Base-by-base conservation (phyloP, 1,140 invertebrate genomes). In the Nebria ingens region DNA sequence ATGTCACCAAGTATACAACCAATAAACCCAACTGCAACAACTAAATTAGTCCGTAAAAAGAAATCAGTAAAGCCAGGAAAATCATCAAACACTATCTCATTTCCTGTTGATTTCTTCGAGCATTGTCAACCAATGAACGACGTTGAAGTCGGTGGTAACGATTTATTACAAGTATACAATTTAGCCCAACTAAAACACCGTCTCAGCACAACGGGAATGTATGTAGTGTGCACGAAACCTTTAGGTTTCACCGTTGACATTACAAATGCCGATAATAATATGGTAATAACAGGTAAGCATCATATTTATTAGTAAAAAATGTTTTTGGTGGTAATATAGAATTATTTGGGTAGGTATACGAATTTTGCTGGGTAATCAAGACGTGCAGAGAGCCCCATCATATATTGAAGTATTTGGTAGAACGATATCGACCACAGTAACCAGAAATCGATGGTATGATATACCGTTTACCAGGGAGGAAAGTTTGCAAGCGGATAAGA, bases 51-150 rank as follows among this genome's bases (percentile, higher is more conserved):
- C 68, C 71, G 0, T 53, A 80, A 84, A 62, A 84, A 81, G 62
- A 79, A 78, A 58, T 64, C 75, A 0, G 75, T 75, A 6, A 78
- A 76, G 50, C 67, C 73, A 52, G 74, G 76, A 4, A 83, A 83
- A 69, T 72, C 74, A 19, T 64, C 76, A 13, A 74, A 74, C 59
- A 68, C 71, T 2, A 66, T 73, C 0, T 76, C 80, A 12, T 97
- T 98, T 67, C 91, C 94, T 0, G 85, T 96, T 19, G 95, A 98
- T 68, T 98, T 97, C 74, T 98, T 98, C 71, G 95, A 98, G 71
- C 89, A 95, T 66, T 97, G 93, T 68, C 85, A 86, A 56, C 78
- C 83, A 6, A 83, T 97, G 79, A 88, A 85, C 62, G 94, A 98
- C 61, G 84, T 97, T 1, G 95, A 97, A 69, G 97, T 91, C 69